Evolutionary conservation across 2,797 vertebrate genomes (phyloP).

Genomic region (Periophthalmus magnuspinnatus): DNA sequence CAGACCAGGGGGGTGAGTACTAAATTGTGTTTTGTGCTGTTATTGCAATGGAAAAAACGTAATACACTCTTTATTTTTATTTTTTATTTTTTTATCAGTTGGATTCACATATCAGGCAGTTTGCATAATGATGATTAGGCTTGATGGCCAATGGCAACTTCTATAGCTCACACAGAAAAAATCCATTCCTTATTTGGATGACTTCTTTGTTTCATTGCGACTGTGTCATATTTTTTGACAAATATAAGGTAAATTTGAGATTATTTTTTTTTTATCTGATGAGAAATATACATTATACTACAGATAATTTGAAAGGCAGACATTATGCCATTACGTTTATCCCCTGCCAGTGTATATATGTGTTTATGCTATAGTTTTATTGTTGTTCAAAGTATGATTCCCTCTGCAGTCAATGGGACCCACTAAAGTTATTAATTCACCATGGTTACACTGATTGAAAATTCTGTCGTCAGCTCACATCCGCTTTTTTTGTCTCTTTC

Average conservation of each 20-base stretch:
- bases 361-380: neutral
- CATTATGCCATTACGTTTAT: neutral
- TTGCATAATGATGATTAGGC: neutral
- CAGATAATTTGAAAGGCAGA: neutral
- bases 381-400: slow-evolving; percentile 1
- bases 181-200: neutral
- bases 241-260: too few relatives aligned
- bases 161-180: neutral
- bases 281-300: neutral
- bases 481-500: neutral
- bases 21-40: neutral
- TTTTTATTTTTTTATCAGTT: too few relatives aligned
- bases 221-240: too few relatives aligned
- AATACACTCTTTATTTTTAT: too few relatives aligned
- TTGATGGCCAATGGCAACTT: neutral
- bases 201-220: too few relatives aligned
- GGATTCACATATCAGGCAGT: neutral
- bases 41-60: too few relatives aligned
- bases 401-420: neutral
- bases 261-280: too few relatives aligned
- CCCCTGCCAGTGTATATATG: neutral
- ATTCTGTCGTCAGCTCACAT: neutral
- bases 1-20: slow-evolving; percentile 92
- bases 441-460: neutral
- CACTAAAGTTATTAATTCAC: neutral